Evolutionary conservation across 2,888 invertebrate species (phyloP).

Genomic region (Athalia circularis): DNA sequence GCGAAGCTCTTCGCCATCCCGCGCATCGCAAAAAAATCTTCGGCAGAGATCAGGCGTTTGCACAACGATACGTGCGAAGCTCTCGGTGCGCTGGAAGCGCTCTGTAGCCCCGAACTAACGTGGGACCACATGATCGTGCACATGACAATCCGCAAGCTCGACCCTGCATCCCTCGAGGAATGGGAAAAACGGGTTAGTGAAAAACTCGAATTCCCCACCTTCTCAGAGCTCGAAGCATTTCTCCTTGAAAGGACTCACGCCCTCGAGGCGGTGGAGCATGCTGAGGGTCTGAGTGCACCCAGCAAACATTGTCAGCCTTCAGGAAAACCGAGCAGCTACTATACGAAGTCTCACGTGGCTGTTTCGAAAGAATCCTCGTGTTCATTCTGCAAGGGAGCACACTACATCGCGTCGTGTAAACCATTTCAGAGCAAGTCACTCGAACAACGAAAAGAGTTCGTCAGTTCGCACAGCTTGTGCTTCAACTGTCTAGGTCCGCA

Average conservation of each 20-base stretch:
- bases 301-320: not conserved
- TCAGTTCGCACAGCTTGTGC: not conserved
- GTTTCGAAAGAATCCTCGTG: constrained; percentile 3
- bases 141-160: constrained; percentile 28
- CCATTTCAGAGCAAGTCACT: not conserved
- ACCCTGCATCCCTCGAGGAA: constrained; percentile 32
- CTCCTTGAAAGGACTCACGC: constrained; percentile 35
- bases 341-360: not conserved
- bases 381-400: constrained; percentile 7
- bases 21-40: constrained; percentile 11
- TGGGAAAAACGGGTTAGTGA: constrained; percentile 45
- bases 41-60: constrained; percentile 37
- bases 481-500: not conserved
- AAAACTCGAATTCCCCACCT: constrained; percentile 22
- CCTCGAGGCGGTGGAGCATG: constrained; percentile 39
- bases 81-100: constrained; percentile 42
- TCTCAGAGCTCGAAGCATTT: constrained; percentile 37
- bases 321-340: not conserved
- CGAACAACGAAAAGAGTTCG: not conserved
- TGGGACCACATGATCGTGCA: constrained; percentile 46
- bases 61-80: constrained; percentile 41
- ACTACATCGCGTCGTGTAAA: not conserved
- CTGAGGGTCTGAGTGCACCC: not conserved
- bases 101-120: constrained; percentile 21
- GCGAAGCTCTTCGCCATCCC: constrained; percentile 40